Evolutionary conservation across 2,113 vertebrate genomes (phyloP).

Genomic region (Scophthalmus maximus): DNA sequence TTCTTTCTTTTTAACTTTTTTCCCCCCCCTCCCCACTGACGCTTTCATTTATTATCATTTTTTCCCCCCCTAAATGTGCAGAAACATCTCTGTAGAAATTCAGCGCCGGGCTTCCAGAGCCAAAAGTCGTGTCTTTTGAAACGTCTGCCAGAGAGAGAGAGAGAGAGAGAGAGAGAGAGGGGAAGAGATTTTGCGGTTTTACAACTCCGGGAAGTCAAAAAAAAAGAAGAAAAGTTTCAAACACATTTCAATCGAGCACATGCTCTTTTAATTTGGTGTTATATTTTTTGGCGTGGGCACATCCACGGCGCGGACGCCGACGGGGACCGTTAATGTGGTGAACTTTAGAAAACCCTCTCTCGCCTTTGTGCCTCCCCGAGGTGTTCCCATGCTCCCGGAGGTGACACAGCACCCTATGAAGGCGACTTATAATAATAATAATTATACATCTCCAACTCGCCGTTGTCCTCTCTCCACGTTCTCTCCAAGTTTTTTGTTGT

Average conservation of each 20-base stretch:
- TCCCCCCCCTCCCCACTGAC: too few species aligned
- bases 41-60: too few species aligned
- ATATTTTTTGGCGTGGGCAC: slow-evolving; percentile 19
- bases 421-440: slow-evolving; percentile 60
- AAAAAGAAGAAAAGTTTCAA: slow-evolving; percentile 66
- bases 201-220: slow-evolving; percentile 76
- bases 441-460: slow-evolving; percentile 2
- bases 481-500: too few species aligned
- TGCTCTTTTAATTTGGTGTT: slow-evolving; percentile 61
- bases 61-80: too few species aligned
- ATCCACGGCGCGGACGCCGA: not conserved
- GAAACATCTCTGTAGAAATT: too few species aligned
- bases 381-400: slow-evolving; percentile 67
- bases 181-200: slow-evolving; percentile 73
- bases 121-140: slow-evolving; percentile 18
- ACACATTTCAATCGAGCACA: slow-evolving; percentile 77
- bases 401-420: slow-evolving; percentile 49
- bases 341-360: slow-evolving; percentile 43
- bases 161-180: slow-evolving; percentile 35
- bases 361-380: slow-evolving; percentile 48
- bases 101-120: too few species aligned
- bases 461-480: not conserved
- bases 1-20: too few species aligned
- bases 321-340: slow-evolving; percentile 14
- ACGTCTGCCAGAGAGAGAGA: slow-evolving; percentile 22